A percentile compares a stretch with the other conserved stretches of the same genome.
phyloP scores from a whole-genome alignment of 1,140 invertebrate genomes.

The Daktulosphaira vitifoliae region DNA sequence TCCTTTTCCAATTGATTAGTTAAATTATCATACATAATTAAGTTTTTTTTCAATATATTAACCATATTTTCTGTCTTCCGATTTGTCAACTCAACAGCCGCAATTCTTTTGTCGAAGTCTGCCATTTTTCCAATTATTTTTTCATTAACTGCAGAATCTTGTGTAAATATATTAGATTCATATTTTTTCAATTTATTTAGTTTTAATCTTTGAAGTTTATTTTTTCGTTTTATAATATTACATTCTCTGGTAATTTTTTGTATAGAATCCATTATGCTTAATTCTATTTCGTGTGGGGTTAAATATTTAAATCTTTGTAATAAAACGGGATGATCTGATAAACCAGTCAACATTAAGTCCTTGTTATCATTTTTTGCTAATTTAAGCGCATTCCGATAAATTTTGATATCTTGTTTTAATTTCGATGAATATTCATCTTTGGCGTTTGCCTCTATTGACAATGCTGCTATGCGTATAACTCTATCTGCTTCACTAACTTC shows the following conservation, averaged over 20 bases:
- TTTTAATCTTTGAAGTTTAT: too few species aligned
- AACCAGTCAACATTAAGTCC: not conserved
- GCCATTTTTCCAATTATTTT: not conserved
- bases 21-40: not conserved
- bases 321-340: not conserved
- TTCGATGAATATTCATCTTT: not conserved
- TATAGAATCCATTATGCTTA: not conserved
- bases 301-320: not conserved
- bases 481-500: not conserved
- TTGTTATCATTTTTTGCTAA: not conserved
- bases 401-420: not conserved
- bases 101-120: not conserved
- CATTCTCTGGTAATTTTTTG: not conserved
- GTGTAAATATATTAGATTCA: not conserved
- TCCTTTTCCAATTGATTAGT: conserved; percentile 3
- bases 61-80: not conserved
- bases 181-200: not conserved
- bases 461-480: not conserved
- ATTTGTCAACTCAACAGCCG: not conserved
- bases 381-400: not conserved
- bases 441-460: not conserved
- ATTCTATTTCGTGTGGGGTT: not conserved
- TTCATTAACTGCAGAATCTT: not conserved
- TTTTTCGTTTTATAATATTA: not conserved
- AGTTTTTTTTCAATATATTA: not conserved